phyloP scores from a whole-genome alignment of 1,140 invertebrate species.

The Mamestra configurata region DNA sequence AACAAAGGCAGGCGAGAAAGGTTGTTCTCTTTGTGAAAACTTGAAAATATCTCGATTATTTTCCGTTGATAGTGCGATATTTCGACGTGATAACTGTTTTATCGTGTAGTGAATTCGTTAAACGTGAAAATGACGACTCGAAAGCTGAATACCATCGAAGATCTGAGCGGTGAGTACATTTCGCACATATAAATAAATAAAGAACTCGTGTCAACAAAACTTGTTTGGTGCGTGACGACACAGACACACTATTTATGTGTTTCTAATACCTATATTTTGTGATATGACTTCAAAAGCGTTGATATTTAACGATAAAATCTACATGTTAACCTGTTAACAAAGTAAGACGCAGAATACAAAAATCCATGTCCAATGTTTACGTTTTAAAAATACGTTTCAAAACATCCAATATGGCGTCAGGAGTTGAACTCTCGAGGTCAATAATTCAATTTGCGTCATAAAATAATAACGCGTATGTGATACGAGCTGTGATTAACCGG shows the following conservation, averaged over 20 bases:
- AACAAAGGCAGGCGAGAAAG: slow-evolving; percentile 71
- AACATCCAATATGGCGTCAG: slow-evolving; percentile 45
- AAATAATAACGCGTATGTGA: slow-evolving; percentile 56
- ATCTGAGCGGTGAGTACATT: slow-evolving; percentile 80
- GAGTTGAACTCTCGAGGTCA: slow-evolving; percentile 55
- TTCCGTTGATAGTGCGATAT: slow-evolving; percentile 55
- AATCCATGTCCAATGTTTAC: slow-evolving; percentile 40
- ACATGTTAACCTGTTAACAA: neutral
- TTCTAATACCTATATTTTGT: slow-evolving; percentile 47
- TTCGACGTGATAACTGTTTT: slow-evolving; percentile 28
- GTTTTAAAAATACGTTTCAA: slow-evolving; percentile 40
- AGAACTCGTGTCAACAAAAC: slow-evolving; percentile 60
- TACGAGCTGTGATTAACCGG: slow-evolving; percentile 52
- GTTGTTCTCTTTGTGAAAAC: slow-evolving; percentile 57
- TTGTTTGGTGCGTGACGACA: slow-evolving; percentile 60
- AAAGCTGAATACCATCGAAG: slow-evolving; percentile 84
- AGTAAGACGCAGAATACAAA: slow-evolving; percentile 26
- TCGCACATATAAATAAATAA: slow-evolving; percentile 76
- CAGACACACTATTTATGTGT: slow-evolving; percentile 61
- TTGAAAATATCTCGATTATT: slow-evolving; percentile 49
- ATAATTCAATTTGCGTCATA: slow-evolving; percentile 60
- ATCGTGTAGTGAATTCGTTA: slow-evolving; percentile 61
- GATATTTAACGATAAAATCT: neutral
- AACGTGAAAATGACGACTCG: slow-evolving; percentile 75
- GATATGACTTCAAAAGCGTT: neutral